Evolutionary conservation across 2,888 invertebrate genomes (phyloP), one percentile per base, ranked within the genome.

Genomic region (Laothoe populi): DNA sequence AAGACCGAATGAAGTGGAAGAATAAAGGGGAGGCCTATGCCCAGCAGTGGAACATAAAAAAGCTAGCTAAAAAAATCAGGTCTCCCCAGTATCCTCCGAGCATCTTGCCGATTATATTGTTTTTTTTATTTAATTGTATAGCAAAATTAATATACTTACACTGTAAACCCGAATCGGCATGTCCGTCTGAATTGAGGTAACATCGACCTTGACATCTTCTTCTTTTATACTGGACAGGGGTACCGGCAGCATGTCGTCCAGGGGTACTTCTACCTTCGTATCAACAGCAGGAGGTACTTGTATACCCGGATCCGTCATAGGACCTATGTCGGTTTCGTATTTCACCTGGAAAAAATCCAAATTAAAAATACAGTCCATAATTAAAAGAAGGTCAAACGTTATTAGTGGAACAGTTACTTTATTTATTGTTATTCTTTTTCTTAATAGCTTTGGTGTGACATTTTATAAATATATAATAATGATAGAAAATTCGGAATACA

Each of bases 181-280:
- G 7, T 89, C 90, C 1, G 75, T 31, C 2, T 70, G 72, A 0
- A 84, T 72, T 1, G 81, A 72, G 0, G 86, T 82, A 60, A 87
- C 78, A 44, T 92, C 89, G 0, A 86, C 66, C 63, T 88, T 91
- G 23, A 81, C 68, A 5, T 91, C 90, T 57, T 92, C 92, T 64
- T 92, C 92, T 63, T 92, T 92, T 44, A 92, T 91, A 48, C 74
- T 86, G 8, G 89, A 77, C n/a, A 92, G 63, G 0, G 92, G 90
- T 0, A 92, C 84, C 0, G 92, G 92, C 11, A 92, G 66, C 23
- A 73, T 58, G n/a, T 75, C 77, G 1, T 73, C 78, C 8, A 74
- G 21, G 3, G 70, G 61, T 3, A 71, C 64, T 10, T 74, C 76
- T 3, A 66, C 62, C 3, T 79, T 72, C 21, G 66, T 64, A 24